Conservation (phyloP, 2,113 vertebrate species). For the Phoxinus phoxinus region DNA sequence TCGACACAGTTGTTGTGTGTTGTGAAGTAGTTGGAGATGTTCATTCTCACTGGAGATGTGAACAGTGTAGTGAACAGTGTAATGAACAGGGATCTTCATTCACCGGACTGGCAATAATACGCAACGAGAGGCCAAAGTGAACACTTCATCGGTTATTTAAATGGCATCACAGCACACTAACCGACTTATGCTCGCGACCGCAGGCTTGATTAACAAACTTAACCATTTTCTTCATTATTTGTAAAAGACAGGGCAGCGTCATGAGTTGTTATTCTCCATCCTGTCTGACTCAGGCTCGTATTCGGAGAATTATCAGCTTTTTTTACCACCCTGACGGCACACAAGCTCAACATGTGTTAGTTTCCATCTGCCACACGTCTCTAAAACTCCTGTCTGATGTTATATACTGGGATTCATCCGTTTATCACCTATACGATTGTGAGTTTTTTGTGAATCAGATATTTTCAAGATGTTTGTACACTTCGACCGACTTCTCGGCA, state of each 20-base stretch:
- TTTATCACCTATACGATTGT: conserved; percentile 6
- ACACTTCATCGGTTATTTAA: conserved; percentile 9
- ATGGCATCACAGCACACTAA: background rate
- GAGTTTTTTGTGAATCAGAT: background rate
- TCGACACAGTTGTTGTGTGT: background rate
- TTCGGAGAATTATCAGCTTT: background rate
- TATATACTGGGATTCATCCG: background rate
- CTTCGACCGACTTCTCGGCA: background rate
- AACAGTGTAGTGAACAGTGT: conserved; percentile 11
- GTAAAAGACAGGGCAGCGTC: background rate
- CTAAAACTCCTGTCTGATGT: background rate
- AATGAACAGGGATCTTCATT: conserved; percentile 26
- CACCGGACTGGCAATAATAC: conserved; percentile 20
- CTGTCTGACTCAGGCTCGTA: conserved; percentile 3
- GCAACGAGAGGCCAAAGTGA: background rate
- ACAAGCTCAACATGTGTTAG: background rate
- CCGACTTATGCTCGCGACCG: background rate
- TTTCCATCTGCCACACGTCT: background rate
- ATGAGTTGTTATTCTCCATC: background rate
- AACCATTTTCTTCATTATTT: background rate
- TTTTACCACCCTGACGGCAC: background rate
- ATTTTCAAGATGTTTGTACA: background rate
- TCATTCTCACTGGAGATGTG: conserved; percentile 12
- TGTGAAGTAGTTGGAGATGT: conserved; percentile 9
- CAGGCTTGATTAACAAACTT: conserved; percentile 16